Conservation (phyloP, 2,797 vertebrate genomes). For the Pseudotriccus pelzelni region DNA sequence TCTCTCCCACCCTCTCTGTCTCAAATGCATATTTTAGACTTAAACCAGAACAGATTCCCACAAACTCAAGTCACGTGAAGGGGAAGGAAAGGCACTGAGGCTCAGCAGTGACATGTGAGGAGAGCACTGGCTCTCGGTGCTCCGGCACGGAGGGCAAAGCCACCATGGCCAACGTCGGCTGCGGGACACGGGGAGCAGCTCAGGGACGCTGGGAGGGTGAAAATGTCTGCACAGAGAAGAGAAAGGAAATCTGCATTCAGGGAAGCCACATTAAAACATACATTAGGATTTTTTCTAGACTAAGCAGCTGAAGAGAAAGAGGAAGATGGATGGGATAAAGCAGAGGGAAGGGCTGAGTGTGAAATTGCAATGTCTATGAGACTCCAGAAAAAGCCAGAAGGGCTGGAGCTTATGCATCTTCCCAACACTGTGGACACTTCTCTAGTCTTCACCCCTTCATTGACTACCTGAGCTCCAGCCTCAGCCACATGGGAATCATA, state of each 20-base stretch:
- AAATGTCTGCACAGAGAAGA: neutral
- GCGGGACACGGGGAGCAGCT: neutral
- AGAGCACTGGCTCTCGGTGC: neutral
- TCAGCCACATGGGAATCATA: neutral
- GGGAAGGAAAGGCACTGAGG: neutral
- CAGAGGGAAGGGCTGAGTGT: neutral
- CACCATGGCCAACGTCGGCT: rapidly evolving
- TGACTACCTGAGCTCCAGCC: neutral
- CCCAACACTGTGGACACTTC: neutral
- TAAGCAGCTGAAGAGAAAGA: neutral
- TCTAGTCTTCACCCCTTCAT: neutral
- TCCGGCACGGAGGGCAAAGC: neutral
- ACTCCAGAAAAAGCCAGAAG: neutral
- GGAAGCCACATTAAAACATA: neutral
- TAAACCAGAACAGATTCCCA: neutral
- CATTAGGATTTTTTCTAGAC: neutral
- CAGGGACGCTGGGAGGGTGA: rapidly evolving
- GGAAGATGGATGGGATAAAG: neutral
- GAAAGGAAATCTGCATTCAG: neutral
- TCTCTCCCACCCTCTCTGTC: neutral
- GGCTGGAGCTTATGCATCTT: neutral
- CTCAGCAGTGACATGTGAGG: neutral
- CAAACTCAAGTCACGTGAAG: neutral
- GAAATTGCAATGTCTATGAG: neutral
- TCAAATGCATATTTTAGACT: neutral